Percentiles rank a stretch among this genome's conserved stretches.
phyloP scores from a whole-genome alignment of 2,888 invertebrate species.

The Cordilura impudica region DNA sequence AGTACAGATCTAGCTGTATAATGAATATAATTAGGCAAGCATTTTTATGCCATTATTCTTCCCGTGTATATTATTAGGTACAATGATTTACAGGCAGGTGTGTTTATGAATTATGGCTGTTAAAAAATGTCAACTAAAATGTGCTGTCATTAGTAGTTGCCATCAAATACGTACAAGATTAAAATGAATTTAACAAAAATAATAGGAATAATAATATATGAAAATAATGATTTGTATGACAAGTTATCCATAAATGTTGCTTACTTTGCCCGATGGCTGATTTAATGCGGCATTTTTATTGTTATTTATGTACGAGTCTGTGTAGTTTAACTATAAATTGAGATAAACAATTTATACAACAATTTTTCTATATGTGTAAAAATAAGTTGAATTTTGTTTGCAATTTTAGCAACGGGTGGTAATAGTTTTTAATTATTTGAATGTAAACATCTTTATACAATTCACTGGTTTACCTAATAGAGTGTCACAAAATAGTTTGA shows the following conservation, averaged over 20 bases:
- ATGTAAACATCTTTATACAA: constrained; percentile 45
- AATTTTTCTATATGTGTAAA: constrained; percentile 29
- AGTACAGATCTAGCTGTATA: too few relatives aligned
- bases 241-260: constrained; percentile 61
- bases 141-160: constrained; percentile 65
- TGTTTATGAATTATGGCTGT: constrained; percentile 60
- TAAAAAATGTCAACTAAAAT: constrained; percentile 60
- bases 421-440: constrained; percentile 44
- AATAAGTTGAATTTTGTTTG: constrained; percentile 21
- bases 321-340: constrained; percentile 51
- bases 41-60: too few relatives aligned
- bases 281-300: constrained; percentile 55
- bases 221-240: constrained; percentile 62
- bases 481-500: neutral
- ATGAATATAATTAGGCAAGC: too few relatives aligned
- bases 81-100: constrained; percentile 33
- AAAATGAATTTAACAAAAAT: constrained; percentile 35
- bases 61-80: constrained; percentile 15
- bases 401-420: constrained; percentile 54
- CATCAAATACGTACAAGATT: constrained; percentile 62
- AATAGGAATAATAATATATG: constrained; percentile 10
- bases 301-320: constrained; percentile 1
- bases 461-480: constrained; percentile 8
- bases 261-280: constrained; percentile 23
- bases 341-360: constrained; percentile 59